Conservation (phyloP, 2,113 vertebrate genomes). For the Pygoscelis adeliae region DNA sequence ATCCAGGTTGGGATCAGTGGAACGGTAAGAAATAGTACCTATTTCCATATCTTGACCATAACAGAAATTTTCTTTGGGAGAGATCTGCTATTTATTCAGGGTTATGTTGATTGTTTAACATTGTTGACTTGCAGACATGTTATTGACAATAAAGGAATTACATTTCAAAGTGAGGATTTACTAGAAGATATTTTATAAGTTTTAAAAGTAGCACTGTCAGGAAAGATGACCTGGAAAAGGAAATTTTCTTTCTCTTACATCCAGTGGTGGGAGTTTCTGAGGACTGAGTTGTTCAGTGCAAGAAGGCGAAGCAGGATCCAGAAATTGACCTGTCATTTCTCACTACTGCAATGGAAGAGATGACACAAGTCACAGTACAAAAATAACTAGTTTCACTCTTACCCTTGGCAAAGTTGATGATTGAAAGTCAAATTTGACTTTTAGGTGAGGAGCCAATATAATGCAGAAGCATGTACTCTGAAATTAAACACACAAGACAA, state of each 20-base stretch:
- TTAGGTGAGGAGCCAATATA: background rate
- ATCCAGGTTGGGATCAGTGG: background rate
- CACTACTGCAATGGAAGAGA: background rate
- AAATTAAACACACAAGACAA: background rate
- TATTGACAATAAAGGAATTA: background rate
- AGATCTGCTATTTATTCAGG: background rate
- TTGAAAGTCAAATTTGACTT: background rate
- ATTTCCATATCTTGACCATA: background rate
- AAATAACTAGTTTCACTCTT: background rate
- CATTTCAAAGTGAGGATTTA: background rate
- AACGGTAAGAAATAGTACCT: background rate
- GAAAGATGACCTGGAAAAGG: background rate
- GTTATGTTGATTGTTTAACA: background rate
- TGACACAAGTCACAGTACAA: background rate
- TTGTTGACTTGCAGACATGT: background rate
- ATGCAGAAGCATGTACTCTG: background rate
- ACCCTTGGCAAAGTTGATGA: background rate
- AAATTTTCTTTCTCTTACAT: background rate
- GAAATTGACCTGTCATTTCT: background rate
- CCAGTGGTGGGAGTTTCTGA: background rate
- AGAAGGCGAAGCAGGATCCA: background rate
- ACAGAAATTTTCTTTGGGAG: background rate
- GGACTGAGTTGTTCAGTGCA: background rate
- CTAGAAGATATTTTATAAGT: background rate
- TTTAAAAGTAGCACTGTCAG: background rate